These are phyloP conservation scores for Cerastis leucographa DNA, from an alignment of 2,888 invertebrate species.

Conservation along the genomic window DNA sequence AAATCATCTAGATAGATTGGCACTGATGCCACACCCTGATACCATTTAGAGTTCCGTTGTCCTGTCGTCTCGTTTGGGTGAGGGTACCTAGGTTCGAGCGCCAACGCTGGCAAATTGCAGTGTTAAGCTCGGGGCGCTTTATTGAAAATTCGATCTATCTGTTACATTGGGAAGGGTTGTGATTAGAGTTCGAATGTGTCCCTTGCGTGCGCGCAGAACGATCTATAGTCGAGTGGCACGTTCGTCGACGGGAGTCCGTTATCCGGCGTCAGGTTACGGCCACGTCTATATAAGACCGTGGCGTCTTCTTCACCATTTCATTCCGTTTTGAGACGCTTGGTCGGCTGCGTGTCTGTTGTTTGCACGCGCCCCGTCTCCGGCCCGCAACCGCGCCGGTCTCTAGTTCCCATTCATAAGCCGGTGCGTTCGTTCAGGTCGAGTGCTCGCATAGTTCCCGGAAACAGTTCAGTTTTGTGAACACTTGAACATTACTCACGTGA, in stretches of 20 bases:
- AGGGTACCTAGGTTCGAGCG: slow-evolving; percentile 76
- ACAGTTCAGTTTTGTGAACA: slow-evolving; percentile 86
- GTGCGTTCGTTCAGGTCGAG: slow-evolving; percentile 80
- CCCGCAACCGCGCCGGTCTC: slow-evolving; percentile 77
- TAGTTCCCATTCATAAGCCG: slow-evolving; percentile 72
- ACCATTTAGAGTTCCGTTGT: slow-evolving; percentile 84
- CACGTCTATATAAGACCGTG: slow-evolving; percentile 90
- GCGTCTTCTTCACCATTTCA: slow-evolving; percentile 90
- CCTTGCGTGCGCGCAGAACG: slow-evolving; percentile 77
- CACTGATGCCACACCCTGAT: slow-evolving; percentile 66
- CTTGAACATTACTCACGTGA: slow-evolving; percentile 83
- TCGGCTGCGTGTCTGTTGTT: slow-evolving; percentile 80
- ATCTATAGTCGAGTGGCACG: slow-evolving; percentile 76
- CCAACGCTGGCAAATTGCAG: slow-evolving; percentile 86
- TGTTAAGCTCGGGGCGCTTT: slow-evolving; percentile 87
- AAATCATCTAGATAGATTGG: slow-evolving; percentile 53
- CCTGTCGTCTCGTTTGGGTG: slow-evolving; percentile 78
- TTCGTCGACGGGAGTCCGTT: slow-evolving; percentile 85
- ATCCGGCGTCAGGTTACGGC: slow-evolving; percentile 91
- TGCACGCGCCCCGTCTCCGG: slow-evolving; percentile 76
- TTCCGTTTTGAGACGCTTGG: slow-evolving; percentile 89
- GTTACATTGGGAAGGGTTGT: slow-evolving; percentile 82
- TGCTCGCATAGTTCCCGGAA: slow-evolving; percentile 82
- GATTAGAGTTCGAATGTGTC: slow-evolving; percentile 71
- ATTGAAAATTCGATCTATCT: slow-evolving; percentile 89